Evolutionary conservation across 2,113 vertebrate genomes (phyloP).

Genomic region (Rana temporaria): DNA sequence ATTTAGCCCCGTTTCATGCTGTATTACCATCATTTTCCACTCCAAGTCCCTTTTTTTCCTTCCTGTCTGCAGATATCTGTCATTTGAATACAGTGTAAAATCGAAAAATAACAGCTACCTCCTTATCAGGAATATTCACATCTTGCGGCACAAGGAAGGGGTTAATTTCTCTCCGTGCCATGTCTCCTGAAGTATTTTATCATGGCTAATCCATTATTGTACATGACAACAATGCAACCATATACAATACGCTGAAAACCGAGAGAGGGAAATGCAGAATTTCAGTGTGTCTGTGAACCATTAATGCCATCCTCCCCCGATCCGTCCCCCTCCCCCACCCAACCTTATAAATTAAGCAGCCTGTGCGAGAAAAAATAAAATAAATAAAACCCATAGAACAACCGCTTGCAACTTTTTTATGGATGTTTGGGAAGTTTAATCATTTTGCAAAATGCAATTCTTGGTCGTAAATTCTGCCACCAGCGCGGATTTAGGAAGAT

Average conservation of each 20-base stretch:
- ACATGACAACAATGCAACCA: slow-evolving; percentile 71
- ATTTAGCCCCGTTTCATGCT: slow-evolving; percentile 10
- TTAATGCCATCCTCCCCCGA: slow-evolving; percentile 70
- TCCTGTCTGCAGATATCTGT: slow-evolving; percentile 14
- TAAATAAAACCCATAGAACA: slow-evolving; percentile 61
- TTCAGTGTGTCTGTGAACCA: slow-evolving; percentile 73
- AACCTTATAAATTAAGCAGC: slow-evolving; percentile 81
- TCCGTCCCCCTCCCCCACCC: slow-evolving; percentile 37
- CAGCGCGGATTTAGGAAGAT: slow-evolving; percentile 80
- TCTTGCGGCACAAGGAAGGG: background rate
- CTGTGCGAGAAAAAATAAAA: slow-evolving; percentile 68
- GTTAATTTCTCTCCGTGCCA: slow-evolving; percentile 41
- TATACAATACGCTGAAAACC: slow-evolving; percentile 75
- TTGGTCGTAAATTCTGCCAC: slow-evolving; percentile 78
- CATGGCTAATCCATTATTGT: slow-evolving; percentile 58
- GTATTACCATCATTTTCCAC: slow-evolving; percentile 22
- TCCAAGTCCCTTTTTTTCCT: slow-evolving; percentile 6
- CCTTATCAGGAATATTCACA: slow-evolving; percentile 19
- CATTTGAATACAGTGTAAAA: slow-evolving; percentile 18
- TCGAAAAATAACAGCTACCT: background rate
- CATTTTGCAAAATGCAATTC: slow-evolving; percentile 80
- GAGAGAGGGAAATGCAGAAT: slow-evolving; percentile 67
- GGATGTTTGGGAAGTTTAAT: slow-evolving; percentile 83
- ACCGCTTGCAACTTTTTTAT: slow-evolving; percentile 80
- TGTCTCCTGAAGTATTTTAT: slow-evolving; percentile 36